Base-by-base conservation (phyloP, 2,888 invertebrate species). In the Reticulitermes lucifugus region DNA sequence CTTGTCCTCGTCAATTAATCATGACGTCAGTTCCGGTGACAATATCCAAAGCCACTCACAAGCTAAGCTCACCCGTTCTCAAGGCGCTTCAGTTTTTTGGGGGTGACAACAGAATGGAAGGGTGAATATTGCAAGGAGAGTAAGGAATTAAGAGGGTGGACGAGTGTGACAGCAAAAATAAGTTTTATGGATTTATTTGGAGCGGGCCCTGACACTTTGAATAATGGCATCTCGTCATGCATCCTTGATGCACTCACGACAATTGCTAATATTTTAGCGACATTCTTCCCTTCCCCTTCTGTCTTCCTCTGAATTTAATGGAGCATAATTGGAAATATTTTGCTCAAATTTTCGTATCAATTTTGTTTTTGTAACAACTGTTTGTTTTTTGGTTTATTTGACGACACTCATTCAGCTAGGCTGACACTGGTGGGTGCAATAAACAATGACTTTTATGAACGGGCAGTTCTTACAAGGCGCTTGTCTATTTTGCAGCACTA, bases 1-100 rank as follows among this genome's bases (percentile, higher is more conserved):
- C 80, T 22, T 80, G 80, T 80, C 80, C 60, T 60, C 41, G 51
- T 80, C 85, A 82, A 85, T 85, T 85, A 85, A 85, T 85, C 85
- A 85, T 82, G 82, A 82, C 85, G 85, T 85, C 85, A 85, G 75
- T 73, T 75, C 81, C 81, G 75, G 82, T 81, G 81, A 81, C 81
- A 81, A 81, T 81, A 43, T 70, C 81, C 81, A 81, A 81, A 81
- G 81, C 81, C 81, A 65, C 81, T 81, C 65, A 46, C 79, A 79
- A 79, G 79, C 79, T 59, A 79, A 59, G 59, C 55, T 43, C 35
- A 14, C 43, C 21, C 79, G 46, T 79, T 79, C 81, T 70, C 70
- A 81, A 81, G 81, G 59, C 70, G 81, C 46, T 35, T 21, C 7
- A 70, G 25, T 81, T 81, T 81, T 81, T 70, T 22, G 22, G 59